phyloP scores from a whole-genome alignment of 2,797 vertebrate genomes.

The Pachyuromys duprasi region DNA sequence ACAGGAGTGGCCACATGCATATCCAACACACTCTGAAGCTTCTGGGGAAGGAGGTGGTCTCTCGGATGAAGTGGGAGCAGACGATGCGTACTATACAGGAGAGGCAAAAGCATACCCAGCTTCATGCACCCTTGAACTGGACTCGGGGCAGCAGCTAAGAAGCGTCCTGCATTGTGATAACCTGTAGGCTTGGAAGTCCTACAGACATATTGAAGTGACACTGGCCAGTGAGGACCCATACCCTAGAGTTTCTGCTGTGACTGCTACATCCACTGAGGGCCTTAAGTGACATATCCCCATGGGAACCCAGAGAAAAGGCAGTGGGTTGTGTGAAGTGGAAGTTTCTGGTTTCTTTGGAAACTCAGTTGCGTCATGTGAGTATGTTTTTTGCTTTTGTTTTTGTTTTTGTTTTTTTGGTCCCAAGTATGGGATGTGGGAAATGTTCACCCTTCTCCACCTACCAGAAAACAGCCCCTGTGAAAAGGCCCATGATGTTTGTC shows the following conservation, averaged over 20 bases:
- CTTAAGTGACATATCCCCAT: accelerated
- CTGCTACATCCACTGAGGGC: accelerated
- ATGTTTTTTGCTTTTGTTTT: too few relatives aligned
- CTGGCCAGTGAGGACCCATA: conserved; percentile 60
- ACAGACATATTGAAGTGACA: conserved; percentile 88
- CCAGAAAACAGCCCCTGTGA: too few relatives aligned
- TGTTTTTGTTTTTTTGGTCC: too few relatives aligned
- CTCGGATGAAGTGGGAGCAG: conserved; percentile 95
- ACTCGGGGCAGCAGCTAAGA: conserved; percentile 94
- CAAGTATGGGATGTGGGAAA: too few relatives aligned
- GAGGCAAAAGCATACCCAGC: conserved; percentile 88
- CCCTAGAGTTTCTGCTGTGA: background rate
- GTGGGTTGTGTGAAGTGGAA: too few relatives aligned
- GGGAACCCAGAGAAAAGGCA: background rate
- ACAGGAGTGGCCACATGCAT: conserved; percentile 91
- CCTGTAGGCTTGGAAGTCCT: conserved; percentile 91
- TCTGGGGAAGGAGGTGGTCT: conserved; percentile 92
- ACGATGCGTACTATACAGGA: conserved; percentile 93
- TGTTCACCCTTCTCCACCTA: too few relatives aligned
- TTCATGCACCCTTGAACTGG: conserved; percentile 94
- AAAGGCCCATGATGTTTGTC: too few relatives aligned
- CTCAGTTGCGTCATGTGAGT: too few relatives aligned
- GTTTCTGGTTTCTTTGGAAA: too few relatives aligned
- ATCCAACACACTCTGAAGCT: conserved; percentile 92
- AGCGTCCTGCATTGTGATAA: conserved; percentile 92